Percentiles rank a stretch among this genome's conserved stretches.
These are phyloP conservation scores for Drosophila histrio DNA, from an alignment of 2,888 invertebrate species.

Conservation along the genomic window DNA sequence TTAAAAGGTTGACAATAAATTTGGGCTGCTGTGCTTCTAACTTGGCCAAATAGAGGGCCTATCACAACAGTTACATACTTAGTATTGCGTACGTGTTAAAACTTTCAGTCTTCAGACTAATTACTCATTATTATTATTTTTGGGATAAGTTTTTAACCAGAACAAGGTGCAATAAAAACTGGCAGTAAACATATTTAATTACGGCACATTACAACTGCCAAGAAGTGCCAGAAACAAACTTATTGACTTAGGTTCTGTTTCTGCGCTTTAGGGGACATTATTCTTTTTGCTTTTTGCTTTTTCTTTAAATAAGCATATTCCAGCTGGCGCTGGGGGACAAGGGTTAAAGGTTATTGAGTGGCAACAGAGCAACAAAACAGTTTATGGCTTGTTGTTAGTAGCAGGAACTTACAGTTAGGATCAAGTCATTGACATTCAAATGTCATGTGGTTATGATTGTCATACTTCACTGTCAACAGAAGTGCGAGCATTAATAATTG, in stretches of 20 bases:
- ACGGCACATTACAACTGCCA: constrained; percentile 24
- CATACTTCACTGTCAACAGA: constrained; percentile 4
- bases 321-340: background rate
- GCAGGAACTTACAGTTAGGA: constrained; percentile 35
- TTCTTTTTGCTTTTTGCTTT: background rate
- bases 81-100: background rate
- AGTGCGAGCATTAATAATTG: constrained; percentile 4
- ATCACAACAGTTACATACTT: constrained; percentile 18
- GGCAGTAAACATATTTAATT: constrained; percentile 54
- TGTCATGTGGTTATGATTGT: constrained; percentile 15
- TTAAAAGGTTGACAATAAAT: constrained; percentile 15
- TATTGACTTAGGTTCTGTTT: constrained; percentile 56
- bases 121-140: constrained; percentile 28
- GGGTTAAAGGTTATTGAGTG: constrained; percentile 10
- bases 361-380: background rate
- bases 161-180: constrained; percentile 59
- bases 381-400: background rate
- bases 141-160: constrained; percentile 44
- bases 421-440: constrained; percentile 32
- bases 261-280: background rate
- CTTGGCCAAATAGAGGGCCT: background rate
- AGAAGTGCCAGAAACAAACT: constrained; percentile 35
- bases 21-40: constrained; percentile 11
- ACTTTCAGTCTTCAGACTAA: constrained; percentile 33
- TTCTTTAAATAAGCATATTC: too few relatives aligned